Conservation (phyloP, 2,888 invertebrate species). For the Cantharis lateralis region DNA sequence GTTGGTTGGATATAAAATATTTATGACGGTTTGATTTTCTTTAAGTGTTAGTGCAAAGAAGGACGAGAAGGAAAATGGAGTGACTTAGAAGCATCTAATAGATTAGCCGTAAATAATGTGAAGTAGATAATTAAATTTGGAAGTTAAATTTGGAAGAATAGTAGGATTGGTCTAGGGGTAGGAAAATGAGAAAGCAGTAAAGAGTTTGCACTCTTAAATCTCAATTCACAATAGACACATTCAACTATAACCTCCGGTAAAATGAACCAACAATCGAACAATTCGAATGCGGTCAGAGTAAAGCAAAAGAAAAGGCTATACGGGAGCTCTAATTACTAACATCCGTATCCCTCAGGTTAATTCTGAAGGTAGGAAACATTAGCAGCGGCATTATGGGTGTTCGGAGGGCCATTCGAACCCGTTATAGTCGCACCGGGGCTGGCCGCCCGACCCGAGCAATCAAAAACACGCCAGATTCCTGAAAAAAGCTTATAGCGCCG, state of each 20-base stretch:
- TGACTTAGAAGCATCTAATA: neutral
- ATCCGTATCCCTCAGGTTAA: conserved; percentile 53
- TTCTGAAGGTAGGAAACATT: conserved; percentile 60
- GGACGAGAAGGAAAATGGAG: neutral
- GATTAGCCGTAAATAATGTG: neutral
- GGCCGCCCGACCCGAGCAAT: conserved; percentile 68
- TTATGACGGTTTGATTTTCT: neutral
- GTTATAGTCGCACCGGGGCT: conserved; percentile 67
- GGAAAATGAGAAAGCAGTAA: conserved; percentile 14
- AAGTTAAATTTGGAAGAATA: neutral
- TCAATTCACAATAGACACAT: conserved; percentile 42
- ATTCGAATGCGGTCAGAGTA: conserved; percentile 36
- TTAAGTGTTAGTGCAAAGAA: neutral
- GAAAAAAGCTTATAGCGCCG: conserved; percentile 48
- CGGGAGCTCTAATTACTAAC: conserved; percentile 66
- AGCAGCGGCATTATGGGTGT: conserved; percentile 71
- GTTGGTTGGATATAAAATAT: neutral
- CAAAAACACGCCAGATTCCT: conserved; percentile 53
- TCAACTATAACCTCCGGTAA: conserved; percentile 32
- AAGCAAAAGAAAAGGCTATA: conserved; percentile 41
- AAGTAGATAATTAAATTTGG: neutral
- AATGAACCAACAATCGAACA: conserved; percentile 38
- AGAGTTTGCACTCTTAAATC: conserved; percentile 40
- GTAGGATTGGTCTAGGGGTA: neutral
- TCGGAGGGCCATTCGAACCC: conserved; percentile 70